A percentile compares a stretch with the other conserved stretches of the same genome.
Conservation (phyloP, 2,888 invertebrate species). For the Drosophila neotestacea region DNA sequence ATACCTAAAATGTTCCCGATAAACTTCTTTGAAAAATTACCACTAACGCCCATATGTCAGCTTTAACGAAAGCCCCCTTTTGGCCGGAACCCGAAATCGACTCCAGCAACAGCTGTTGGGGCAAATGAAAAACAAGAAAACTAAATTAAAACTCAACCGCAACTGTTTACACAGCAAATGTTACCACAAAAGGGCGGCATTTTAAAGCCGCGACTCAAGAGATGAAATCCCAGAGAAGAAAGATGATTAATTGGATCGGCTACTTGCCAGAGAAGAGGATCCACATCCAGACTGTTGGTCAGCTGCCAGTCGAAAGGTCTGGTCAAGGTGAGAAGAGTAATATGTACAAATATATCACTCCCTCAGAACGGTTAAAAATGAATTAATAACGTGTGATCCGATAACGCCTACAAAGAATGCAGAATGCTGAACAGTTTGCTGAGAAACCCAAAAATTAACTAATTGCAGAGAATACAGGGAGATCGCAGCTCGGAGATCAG, state of each 20-base stretch:
- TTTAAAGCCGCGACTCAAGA: conserved; percentile 29
- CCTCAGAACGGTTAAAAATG: conserved; percentile 71
- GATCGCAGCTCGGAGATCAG: conserved; percentile 1
- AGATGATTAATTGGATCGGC: conserved; percentile 73
- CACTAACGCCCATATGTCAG: conserved; percentile 80
- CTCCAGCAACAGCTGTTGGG: conserved; percentile 64
- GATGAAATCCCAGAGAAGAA: conserved; percentile 53
- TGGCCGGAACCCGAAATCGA: conserved; percentile 7
- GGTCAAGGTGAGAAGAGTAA: conserved; percentile 75
- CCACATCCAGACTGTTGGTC: conserved; percentile 19
- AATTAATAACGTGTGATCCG: conserved; percentile 75
- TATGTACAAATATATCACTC: conserved; percentile 82
- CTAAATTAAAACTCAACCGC: conserved; percentile 77
- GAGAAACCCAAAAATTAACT: conserved; percentile 31
- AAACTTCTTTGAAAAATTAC: conserved; percentile 75
- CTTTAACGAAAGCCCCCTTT: conserved; percentile 65
- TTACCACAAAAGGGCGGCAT: conserved; percentile 72
- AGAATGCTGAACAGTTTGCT: conserved; percentile 35
- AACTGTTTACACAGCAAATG: conserved; percentile 82
- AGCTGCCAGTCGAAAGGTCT: conserved; percentile 10
- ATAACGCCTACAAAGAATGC: conserved; percentile 55
- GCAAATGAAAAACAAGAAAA: conserved; percentile 63
- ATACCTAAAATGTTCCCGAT: conserved; percentile 57
- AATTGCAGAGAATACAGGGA: conserved; percentile 19
- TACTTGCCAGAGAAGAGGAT: conserved; percentile 55